Base-by-base conservation (phyloP, 2,888 invertebrate species). In the Noctua fimbriata region DNA sequence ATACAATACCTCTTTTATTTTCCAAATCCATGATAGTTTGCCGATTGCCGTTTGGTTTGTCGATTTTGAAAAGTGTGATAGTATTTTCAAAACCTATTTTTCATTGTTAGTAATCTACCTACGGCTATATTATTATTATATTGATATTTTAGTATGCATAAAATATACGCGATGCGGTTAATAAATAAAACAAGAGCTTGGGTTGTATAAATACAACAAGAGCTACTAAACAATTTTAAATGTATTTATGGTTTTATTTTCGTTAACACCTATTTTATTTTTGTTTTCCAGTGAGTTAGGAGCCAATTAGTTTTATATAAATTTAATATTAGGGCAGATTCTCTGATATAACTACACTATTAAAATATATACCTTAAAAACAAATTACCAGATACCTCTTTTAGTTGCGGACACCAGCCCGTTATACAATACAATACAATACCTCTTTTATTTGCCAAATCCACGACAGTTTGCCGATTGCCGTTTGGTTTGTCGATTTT, bases 161-260 rank as follows among this genome's bases (percentile, higher is more conserved):
- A 6, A 44, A 65, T 41, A 52, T 47, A 1, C n/a, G 3, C 24
- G 36, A 14, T 0, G 7, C 14, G 16, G 5, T 32, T 18, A n/a
- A 21, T 21, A n/a, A n/a, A 12, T 80, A 5, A 36, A 5, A 36
- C 49, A 52, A 3, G 21, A 24, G 52, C n/a, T 58, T 71, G 71
- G 83, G 69, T 44, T 78, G 44, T 6, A 36, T n/a, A 10, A 65
- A 32, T 36, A 65, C 63, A 36, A 65, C 32, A 18, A 18, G 18
- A 32, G 28, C 32, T 32, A 60, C 16, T 28, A 10, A 63, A 63
- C 32, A 21, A 63, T n/a, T n/a, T 41, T 4, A 12, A 28, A 49
- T 5, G 3, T 14, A 16, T 60, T 41, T 16, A 28, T 60, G 32
- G 18, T 32, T 65, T 32, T 32, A 18, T n/a, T 36, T 47, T 36